Evolutionary conservation across 2,888 invertebrate genomes (phyloP), one percentile per base, ranked within the genome.

Genomic region (Dynastes hyllus): DNA sequence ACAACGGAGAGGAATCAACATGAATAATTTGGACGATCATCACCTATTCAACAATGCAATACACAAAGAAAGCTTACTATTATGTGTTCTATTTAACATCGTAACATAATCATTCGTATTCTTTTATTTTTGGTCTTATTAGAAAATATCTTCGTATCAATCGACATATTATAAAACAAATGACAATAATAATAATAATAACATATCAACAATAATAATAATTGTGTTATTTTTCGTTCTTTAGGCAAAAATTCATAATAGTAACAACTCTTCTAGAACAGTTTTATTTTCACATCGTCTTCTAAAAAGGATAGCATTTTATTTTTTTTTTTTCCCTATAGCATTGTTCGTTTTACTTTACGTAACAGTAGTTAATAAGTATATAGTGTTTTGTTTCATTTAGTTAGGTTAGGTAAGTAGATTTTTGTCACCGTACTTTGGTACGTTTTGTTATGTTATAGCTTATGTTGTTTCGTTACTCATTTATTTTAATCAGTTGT

Each of bases 171-270:
- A 63, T 63, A 63, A 29, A 63, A 63, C 63, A 32, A 29, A 29
- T 32, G 32, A 63, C 4, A 32, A 29, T 32, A 32, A 27, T 63
- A 63, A 63, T 63, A 61, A 61, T 61, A 63, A 63, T 63, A 58
- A 58, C 27, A 32, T 63, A 63, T 13, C 11, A 63, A 32, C 32
- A 63, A 32, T 32, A 63, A 63, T 63, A 32, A 63, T 63, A 32
- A 63, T 63, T 29, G 27, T 32, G 13, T 63, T 63, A 45, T 32
- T 29, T n/a, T 29, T 63, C 63, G 13, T 63, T 22, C 22, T 32
- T 63, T 63, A 63, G 63, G 63, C 63, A 32, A 32, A 29, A 63
- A 63, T 63, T 63, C 32, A 63, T 63, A 29, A 63, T 63, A 63
- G 32, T 32, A 63, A 63, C 63, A 63, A 63, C 13, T 32, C 13